Percentiles rank a stretch among this genome's conserved stretches.
These are phyloP conservation scores for Scaptomyza tumidula DNA, from an alignment of 2,888 invertebrate genomes.

Conservation along the genomic window DNA sequence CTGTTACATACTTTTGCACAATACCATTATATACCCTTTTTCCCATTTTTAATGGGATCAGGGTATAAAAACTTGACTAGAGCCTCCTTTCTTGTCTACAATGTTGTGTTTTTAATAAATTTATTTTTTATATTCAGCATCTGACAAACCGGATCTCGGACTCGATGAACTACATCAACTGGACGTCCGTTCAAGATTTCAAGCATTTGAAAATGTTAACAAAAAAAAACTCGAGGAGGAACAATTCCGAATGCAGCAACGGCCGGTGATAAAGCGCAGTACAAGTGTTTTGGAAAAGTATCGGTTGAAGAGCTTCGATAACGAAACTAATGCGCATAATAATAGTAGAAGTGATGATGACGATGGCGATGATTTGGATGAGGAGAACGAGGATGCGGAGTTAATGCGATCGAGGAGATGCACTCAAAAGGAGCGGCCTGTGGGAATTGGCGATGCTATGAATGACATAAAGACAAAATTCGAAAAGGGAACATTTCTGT, in stretches of 20 bases:
- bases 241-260: slow-evolving; percentile 11
- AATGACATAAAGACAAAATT: slow-evolving; percentile 93
- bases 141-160: slow-evolving; percentile 93
- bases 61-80: too few relatives aligned
- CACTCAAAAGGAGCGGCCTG: slow-evolving; percentile 89
- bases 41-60: too few relatives aligned
- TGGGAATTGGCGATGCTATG: slow-evolving; percentile 91
- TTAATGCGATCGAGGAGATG: slow-evolving; percentile 87
- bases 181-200: slow-evolving; percentile 93
- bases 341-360: background rate
- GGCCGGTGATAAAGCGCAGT: slow-evolving; percentile 86
- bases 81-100: too few relatives aligned
- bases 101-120: too few relatives aligned
- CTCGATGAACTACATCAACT: slow-evolving; percentile 92
- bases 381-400: slow-evolving; percentile 84
- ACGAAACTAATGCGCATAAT: slow-evolving; percentile 81
- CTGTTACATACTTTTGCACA: too few relatives aligned
- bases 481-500: slow-evolving; percentile 88
- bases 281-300: slow-evolving; percentile 87
- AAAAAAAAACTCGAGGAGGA: slow-evolving; percentile 82
- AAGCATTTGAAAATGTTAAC: slow-evolving; percentile 89
- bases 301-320: slow-evolving; percentile 90
- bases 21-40: too few relatives aligned
- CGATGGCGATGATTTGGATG: slow-evolving; percentile 2
- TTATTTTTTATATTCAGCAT: slow-evolving; percentile 87